Base-by-base conservation (phyloP, 1,140 invertebrate species). In the Cydia amplana region DNA sequence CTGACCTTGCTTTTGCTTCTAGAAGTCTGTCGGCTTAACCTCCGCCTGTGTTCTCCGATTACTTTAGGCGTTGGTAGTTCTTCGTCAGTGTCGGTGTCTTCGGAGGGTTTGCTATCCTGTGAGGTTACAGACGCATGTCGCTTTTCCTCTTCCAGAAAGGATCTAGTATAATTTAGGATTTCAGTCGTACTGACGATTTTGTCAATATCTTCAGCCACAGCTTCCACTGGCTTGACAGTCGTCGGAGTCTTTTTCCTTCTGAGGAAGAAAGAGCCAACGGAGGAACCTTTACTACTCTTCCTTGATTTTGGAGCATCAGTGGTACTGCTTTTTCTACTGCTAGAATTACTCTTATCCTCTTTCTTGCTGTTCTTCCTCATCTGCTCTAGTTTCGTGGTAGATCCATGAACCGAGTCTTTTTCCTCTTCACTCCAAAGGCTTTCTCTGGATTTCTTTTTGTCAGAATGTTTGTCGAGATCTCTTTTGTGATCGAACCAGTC, bases 371-470 rank as follows among this genome's bases (percentile, higher is more conserved):
- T 87, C 72, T 91, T 92, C 70, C 86, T 88, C 2, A 88, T 81
- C 75, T 91, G 88, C 72, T 93, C 86, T 16, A 90, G 67, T 79
- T 89, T 91, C 74, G 89, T 87, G 60, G 83, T 85, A 0, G 88
- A 89, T n/a, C 86, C 89, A 32, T 93, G 84, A 25, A 91, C 81
- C 6, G 87, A 90, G 78, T 93, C 91, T 79, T 84, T 88, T 63
- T 89, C 85, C 74, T 93, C 91, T 75, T 92, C 91, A 74, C 91
- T 93, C 88, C 89, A 93, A n/a, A 93, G 84, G 36, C 90, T 91
- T 72, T 93, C 91, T 77, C 85, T 88, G 0, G 91, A 93, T 75
- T 93, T 93, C 75, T 91, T 93, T 77, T 91, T 93, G 72, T 92
- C 91, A 74, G 78, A 86, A 81, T 90, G 85, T 78, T 91, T 92